These are phyloP conservation scores for Cydia fagiglandana DNA, from an alignment of 1,140 invertebrate genomes.

Conservation along the genomic window DNA sequence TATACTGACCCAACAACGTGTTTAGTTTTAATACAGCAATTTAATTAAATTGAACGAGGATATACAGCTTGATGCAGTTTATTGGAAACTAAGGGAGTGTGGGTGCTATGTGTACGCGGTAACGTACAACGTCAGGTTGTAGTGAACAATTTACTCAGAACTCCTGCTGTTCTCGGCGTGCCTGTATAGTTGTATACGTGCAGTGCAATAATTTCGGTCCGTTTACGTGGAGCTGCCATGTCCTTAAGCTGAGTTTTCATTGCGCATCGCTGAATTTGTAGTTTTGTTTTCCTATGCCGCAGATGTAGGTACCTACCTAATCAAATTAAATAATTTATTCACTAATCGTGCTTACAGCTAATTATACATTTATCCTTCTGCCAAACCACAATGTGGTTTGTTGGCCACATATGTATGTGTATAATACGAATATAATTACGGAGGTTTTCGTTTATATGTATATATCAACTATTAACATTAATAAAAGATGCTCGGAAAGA, in stretches of 20 bases:
- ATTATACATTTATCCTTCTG: too few relatives aligned
- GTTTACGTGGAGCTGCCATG: not conserved
- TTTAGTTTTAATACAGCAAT: not conserved
- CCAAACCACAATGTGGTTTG: too few relatives aligned
- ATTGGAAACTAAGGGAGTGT: conserved; percentile 8
- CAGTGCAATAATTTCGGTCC: conserved; percentile 12
- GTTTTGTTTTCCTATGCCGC: not conserved
- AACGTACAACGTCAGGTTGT: not conserved
- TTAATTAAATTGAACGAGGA: not conserved
- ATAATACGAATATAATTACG: not conserved
- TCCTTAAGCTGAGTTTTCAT: conserved; percentile 6
- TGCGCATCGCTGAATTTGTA: not conserved
- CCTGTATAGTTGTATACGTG: not conserved
- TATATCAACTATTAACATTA: not conserved
- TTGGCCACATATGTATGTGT: not conserved
- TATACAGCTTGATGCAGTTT: conserved; percentile 2
- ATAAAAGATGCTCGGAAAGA: not conserved
- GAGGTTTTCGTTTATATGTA: not conserved
- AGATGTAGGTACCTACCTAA: not conserved
- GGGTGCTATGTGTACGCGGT: not conserved
- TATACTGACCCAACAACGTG: not conserved
- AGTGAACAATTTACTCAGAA: not conserved
- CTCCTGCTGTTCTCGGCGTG: conserved; percentile 3
- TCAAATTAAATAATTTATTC: not conserved
- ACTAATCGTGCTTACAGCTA: too few relatives aligned